Evolutionary conservation across 2,888 invertebrate genomes (phyloP).

Genomic region (Oasisia sp.): DNA sequence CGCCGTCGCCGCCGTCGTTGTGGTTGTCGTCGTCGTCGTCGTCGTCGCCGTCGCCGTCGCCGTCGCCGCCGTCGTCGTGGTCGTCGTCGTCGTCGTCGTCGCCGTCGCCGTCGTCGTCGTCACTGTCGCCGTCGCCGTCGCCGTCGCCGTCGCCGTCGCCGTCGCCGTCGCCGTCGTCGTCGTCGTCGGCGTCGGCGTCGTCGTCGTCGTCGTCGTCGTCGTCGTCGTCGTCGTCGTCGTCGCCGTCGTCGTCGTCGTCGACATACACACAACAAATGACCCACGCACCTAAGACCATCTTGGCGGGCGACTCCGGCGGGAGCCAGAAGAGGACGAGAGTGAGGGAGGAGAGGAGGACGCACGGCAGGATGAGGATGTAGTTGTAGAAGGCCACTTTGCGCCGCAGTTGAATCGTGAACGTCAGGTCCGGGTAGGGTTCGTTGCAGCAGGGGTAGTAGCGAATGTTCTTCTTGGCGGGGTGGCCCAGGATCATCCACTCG

Average conservation of each 20-base stretch:
- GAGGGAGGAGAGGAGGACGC: conserved; percentile 64
- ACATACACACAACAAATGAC: neutral
- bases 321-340: conserved; percentile 66
- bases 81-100: neutral
- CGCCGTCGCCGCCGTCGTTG: too few relatives aligned
- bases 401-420: conserved; percentile 54
- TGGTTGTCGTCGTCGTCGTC: too few relatives aligned
- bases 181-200: too few relatives aligned
- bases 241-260: neutral
- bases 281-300: conserved; percentile 62
- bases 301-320: conserved; percentile 66
- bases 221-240: too few relatives aligned
- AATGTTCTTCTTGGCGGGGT: conserved; percentile 52
- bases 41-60: too few relatives aligned
- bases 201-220: too few relatives aligned
- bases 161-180: too few relatives aligned
- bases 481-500: conserved; percentile 55
- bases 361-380: conserved; percentile 65
- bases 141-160: too few relatives aligned
- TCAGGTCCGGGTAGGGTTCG: conserved; percentile 59
- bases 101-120: too few relatives aligned
- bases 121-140: too few relatives aligned
- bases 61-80: too few relatives aligned
- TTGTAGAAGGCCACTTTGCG: conserved; percentile 51
- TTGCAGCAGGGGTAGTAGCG: conserved; percentile 57